Percentiles rank a stretch among this genome's conserved stretches.
These are phyloP conservation scores for Lanius ludovicianus DNA, from an alignment of 2,113 vertebrate species.

Conservation along the genomic window DNA sequence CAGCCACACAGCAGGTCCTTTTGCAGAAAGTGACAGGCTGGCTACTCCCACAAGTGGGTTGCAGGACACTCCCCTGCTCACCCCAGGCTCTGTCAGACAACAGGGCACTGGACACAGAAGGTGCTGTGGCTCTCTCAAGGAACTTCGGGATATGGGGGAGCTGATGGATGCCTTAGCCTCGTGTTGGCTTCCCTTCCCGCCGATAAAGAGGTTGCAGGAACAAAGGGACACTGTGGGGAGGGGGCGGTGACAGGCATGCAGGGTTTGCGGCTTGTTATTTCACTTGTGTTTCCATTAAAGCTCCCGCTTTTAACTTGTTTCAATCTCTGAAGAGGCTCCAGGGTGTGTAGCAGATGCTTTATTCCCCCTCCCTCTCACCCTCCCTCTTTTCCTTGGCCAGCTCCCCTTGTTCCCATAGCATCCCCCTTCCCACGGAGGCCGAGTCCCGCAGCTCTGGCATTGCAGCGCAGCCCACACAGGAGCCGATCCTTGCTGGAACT, in stretches of 20 bases:
- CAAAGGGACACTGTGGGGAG: conserved; percentile 41
- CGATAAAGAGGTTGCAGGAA: conserved; percentile 3
- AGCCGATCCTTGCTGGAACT: neutral
- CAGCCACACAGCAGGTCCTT: neutral
- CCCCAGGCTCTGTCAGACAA: neutral
- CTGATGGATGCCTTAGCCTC: neutral
- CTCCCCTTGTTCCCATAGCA: conserved; percentile 1
- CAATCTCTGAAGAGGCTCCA: conserved; percentile 41
- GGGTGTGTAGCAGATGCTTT: conserved; percentile 48
- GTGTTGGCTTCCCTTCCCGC: neutral
- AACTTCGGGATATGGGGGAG: neutral
- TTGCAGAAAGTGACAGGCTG: neutral
- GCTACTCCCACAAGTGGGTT: neutral
- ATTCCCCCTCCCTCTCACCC: neutral
- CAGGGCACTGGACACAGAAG: neutral
- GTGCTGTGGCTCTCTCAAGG: neutral
- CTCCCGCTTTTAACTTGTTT: conserved; percentile 58
- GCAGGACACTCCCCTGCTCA: neutral
- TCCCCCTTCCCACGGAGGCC: neutral
- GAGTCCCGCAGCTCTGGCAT: neutral
- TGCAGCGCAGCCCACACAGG: neutral
- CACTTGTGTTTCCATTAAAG: conserved; percentile 48
- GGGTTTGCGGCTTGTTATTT: conserved; percentile 52
- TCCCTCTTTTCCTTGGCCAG: conserved; percentile 28
- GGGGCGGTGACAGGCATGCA: neutral